Evolutionary conservation across 37 sponge, comb jelly and placozoan genomes (phyloP).

Genomic region (Lycopodina hypogea): DNA sequence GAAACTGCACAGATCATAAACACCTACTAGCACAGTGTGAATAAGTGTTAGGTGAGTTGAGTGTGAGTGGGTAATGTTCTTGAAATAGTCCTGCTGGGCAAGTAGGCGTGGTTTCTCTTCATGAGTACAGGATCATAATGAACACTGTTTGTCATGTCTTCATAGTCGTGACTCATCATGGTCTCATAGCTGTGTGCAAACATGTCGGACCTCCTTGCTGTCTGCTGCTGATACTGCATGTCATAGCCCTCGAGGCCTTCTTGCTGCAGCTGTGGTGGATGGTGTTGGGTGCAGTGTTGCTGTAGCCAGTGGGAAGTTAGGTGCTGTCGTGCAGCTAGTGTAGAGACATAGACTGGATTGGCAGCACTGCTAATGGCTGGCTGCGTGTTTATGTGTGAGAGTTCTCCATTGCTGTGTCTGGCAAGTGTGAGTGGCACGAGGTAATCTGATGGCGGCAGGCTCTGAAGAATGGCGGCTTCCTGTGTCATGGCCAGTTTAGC

Average conservation of each 20-base stretch:
- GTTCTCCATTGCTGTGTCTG: background rate
- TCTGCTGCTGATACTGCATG: background rate
- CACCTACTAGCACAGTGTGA: background rate
- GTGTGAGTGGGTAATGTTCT: background rate
- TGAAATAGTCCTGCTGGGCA: background rate
- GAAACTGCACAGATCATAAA: background rate
- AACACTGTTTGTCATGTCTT: background rate
- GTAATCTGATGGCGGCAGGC: constrained; percentile 23
- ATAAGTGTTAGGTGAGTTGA: background rate
- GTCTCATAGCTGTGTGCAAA: constrained; percentile 16
- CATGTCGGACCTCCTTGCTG: background rate
- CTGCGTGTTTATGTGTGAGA: too few species aligned
- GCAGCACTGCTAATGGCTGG: background rate
- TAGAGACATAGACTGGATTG: constrained; percentile 5
- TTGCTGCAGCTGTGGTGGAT: too few species aligned
- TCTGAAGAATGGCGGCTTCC: too few species aligned
- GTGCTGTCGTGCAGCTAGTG: background rate
- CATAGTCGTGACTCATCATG: constrained; percentile 21
- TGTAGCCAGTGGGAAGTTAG: background rate
- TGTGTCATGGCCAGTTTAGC: too few species aligned
- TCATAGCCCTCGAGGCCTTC: too few species aligned
- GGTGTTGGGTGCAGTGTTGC: background rate
- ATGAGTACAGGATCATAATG: background rate
- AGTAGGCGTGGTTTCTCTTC: constrained; percentile 28
- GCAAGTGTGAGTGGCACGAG: constrained; percentile 9